Evolutionary conservation across 2,797 vertebrate species (phyloP).

Genomic region (Salarias fasciatus): DNA sequence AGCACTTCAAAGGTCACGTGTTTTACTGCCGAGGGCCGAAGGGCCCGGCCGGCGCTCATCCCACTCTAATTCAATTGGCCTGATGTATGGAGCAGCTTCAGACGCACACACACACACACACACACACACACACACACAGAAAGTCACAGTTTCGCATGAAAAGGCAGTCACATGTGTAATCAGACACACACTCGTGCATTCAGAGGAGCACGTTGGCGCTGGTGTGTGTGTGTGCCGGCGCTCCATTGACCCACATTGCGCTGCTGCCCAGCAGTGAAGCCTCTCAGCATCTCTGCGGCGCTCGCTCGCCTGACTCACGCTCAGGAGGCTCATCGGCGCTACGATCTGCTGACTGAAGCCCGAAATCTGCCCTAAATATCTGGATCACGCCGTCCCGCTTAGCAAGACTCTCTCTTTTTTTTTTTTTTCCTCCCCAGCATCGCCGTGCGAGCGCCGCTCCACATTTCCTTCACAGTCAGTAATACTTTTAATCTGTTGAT

Average conservation of each 20-base stretch:
- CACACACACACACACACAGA: no score
- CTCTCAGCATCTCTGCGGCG: conserved; percentile 32
- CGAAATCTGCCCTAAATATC: conserved; percentile 49
- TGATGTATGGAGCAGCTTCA: conserved; percentile 28
- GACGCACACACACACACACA: conserved; percentile 3
- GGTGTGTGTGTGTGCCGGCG: conserved; percentile 64
- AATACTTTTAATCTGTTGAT: conserved; percentile 29
- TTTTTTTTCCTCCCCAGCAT: neutral
- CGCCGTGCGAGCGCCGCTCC: conserved; percentile 8
- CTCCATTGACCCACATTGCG: conserved; percentile 75
- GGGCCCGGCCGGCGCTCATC: conserved; percentile 53
- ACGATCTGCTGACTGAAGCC: conserved; percentile 58
- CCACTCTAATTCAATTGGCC: conserved; percentile 34
- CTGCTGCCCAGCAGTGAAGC: conserved; percentile 51
- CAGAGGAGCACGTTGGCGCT: conserved; percentile 53
- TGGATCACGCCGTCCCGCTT: conserved; percentile 29
- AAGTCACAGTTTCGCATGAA: conserved; percentile 4
- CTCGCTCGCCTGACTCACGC: conserved; percentile 36
- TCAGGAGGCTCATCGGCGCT: conserved; percentile 52
- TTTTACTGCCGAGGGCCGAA: conserved; percentile 44
- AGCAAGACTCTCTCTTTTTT: conserved; percentile 1
- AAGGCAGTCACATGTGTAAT: conserved; percentile 17
- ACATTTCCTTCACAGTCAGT: conserved; percentile 19
- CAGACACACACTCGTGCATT: conserved; percentile 22
- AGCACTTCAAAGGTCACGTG: conserved; percentile 35